Evolutionary conservation across 2,797 vertebrate genomes (phyloP).

Genomic region (Distichodus sexfasciatus): DNA sequence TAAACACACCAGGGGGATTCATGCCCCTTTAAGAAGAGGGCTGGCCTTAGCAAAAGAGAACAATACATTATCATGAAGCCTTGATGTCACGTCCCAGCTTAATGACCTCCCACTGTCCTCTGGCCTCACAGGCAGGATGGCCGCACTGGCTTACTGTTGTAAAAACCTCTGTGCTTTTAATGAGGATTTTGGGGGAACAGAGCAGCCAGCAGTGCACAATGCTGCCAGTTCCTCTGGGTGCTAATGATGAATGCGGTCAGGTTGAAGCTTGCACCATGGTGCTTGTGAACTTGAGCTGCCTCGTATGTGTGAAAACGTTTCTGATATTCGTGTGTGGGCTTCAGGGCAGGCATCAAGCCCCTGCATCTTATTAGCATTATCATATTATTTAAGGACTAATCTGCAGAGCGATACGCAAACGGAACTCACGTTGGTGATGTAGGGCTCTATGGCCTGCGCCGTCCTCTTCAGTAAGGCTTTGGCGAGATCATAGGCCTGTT

Average conservation of each 20-base stretch:
- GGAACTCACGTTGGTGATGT: constrained; percentile 95
- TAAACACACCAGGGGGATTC: too few relatives aligned
- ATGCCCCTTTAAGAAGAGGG: too few relatives aligned
- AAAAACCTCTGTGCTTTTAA: constrained; percentile 44
- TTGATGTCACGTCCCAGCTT: too few relatives aligned
- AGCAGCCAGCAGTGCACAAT: constrained; percentile 1
- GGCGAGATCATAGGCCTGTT: constrained; percentile 97
- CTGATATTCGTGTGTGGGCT: background rate
- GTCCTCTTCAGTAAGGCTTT: constrained; percentile 98
- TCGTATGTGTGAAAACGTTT: background rate
- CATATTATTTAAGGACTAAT: background rate
- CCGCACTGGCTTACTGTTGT: background rate
- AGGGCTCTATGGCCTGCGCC: constrained; percentile 95
- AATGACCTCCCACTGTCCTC: background rate
- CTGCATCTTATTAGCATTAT: constrained; percentile 13
- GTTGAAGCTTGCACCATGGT: constrained; percentile 6
- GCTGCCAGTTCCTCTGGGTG: constrained; percentile 48
- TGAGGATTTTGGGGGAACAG: constrained; percentile 57
- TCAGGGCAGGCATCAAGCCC: background rate
- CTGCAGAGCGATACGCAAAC: background rate
- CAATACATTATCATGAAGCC: too few relatives aligned
- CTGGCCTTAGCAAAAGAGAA: too few relatives aligned
- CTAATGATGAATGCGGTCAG: constrained; percentile 43
- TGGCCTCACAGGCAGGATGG: background rate
- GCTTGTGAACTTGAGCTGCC: background rate